Evolutionary conservation across 1,140 invertebrate species (phyloP).

Genomic region (Pteromalus puparum): DNA sequence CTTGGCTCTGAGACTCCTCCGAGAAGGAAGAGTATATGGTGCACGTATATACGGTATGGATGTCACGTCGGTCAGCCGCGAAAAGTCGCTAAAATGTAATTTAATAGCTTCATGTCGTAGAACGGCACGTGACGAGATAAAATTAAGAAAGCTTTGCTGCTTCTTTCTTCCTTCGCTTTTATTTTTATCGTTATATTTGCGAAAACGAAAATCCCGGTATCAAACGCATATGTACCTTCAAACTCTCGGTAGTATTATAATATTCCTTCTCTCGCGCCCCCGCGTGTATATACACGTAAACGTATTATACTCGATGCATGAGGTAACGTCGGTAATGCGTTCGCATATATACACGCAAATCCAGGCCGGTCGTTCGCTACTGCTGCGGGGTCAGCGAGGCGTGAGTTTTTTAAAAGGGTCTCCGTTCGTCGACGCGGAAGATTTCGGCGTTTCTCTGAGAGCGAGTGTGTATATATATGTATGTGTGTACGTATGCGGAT

Average conservation of each 20-base stretch:
- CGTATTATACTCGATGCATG: too few species aligned
- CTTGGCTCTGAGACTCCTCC: not conserved
- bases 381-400: not conserved
- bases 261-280: too few species aligned
- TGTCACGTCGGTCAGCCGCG: constrained; percentile 26
- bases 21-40: not conserved
- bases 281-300: too few species aligned
- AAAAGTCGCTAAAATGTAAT: constrained; percentile 32
- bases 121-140: not conserved
- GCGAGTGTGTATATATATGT: not conserved
- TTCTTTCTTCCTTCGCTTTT: not conserved
- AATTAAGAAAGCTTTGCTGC: not conserved
- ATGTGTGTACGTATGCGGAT: not conserved
- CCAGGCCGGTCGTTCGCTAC: not conserved
- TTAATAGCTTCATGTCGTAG: not conserved
- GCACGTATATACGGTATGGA: not conserved
- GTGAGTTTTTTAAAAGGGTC: constrained; percentile 44
- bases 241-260: too few species aligned
- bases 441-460: constrained; percentile 30
- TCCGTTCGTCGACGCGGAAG: constrained; percentile 30
- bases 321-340: not conserved
- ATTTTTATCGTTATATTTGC: too few species aligned
- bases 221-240: too few species aligned
- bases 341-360: not conserved
- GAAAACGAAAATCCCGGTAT: too few species aligned